Evolutionary conservation across 2,888 invertebrate genomes (phyloP).

Genomic region (Nymphalis polychloros): DNA sequence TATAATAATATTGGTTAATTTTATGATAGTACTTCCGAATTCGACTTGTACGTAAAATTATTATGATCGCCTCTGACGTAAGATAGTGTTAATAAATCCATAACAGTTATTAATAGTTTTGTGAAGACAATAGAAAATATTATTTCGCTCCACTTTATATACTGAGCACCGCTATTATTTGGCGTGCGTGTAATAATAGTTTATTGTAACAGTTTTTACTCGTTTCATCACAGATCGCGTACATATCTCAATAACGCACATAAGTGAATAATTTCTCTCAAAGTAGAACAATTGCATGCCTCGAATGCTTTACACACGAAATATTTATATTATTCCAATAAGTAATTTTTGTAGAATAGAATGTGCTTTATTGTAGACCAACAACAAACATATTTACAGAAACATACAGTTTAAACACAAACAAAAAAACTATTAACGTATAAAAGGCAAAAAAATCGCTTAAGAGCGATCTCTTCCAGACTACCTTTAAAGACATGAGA

Average conservation of each 20-base stretch:
- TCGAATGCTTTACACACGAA: conserved; percentile 41
- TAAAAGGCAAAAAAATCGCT: too few relatives aligned
- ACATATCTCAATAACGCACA: conserved; percentile 35
- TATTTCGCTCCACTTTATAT: conserved; percentile 15
- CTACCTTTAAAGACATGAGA: too few relatives aligned
- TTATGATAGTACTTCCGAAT: too few relatives aligned
- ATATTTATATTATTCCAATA: background rate
- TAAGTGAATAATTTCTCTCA: conserved; percentile 45
- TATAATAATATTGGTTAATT: too few relatives aligned
- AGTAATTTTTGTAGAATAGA: background rate
- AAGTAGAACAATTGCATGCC: conserved; percentile 41
- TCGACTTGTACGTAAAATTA: too few relatives aligned
- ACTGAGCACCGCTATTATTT: conserved; percentile 17
- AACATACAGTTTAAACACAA: too few relatives aligned
- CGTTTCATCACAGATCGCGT: conserved; percentile 32
- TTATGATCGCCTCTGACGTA: too few relatives aligned
- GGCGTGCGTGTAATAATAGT: conserved; percentile 29
- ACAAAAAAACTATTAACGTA: too few relatives aligned
- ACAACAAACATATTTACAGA: too few relatives aligned
- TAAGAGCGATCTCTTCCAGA: too few relatives aligned
- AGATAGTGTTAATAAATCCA: too few relatives aligned
- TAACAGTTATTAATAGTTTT: background rate
- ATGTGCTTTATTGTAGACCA: too few relatives aligned
- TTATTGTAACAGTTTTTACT: conserved; percentile 34
- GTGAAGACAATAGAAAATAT: background rate